Evolutionary conservation across 2,113 vertebrate species (phyloP).

Genomic region (Tricholaema leucomelas): DNA sequence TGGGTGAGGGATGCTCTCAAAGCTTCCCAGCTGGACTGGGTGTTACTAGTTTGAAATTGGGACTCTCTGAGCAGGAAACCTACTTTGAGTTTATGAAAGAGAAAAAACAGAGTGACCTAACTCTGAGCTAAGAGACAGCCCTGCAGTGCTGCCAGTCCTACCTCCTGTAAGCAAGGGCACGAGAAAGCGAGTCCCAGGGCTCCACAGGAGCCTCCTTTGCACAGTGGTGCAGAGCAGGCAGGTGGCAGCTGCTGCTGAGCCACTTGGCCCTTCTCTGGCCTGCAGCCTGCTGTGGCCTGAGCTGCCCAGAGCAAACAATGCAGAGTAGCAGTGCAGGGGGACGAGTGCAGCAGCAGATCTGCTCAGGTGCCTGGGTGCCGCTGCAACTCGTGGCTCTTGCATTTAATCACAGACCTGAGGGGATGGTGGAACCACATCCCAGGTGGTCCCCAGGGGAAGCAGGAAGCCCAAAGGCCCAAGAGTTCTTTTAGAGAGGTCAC

Average conservation of each 20-base stretch:
- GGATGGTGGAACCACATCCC: not conserved
- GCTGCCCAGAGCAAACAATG: not conserved
- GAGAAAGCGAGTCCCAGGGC: not conserved
- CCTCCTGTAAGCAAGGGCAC: not conserved
- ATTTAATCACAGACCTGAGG: not conserved
- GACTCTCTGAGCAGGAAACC: not conserved
- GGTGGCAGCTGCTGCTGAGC: not conserved
- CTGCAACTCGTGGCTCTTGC: not conserved
- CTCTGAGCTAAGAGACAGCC: not conserved
- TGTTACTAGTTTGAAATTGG: not conserved
- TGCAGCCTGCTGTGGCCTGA: not conserved
- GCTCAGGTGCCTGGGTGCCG: not conserved
- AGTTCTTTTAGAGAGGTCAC: not conserved
- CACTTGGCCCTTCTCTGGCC: not conserved
- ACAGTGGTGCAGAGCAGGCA: accelerated
- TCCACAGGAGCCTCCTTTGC: not conserved
- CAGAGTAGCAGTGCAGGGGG: not conserved
- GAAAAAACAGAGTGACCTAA: not conserved
- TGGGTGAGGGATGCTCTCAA: not conserved
- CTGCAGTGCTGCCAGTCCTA: not conserved
- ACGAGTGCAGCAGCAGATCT: not conserved
- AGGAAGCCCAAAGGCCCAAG: not conserved
- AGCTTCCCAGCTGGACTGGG: not conserved
- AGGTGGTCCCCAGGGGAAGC: not conserved
- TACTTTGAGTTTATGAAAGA: not conserved